phyloP scores from a whole-genome alignment of 1,140 invertebrate species.

The Sinonovacula constricta region DNA sequence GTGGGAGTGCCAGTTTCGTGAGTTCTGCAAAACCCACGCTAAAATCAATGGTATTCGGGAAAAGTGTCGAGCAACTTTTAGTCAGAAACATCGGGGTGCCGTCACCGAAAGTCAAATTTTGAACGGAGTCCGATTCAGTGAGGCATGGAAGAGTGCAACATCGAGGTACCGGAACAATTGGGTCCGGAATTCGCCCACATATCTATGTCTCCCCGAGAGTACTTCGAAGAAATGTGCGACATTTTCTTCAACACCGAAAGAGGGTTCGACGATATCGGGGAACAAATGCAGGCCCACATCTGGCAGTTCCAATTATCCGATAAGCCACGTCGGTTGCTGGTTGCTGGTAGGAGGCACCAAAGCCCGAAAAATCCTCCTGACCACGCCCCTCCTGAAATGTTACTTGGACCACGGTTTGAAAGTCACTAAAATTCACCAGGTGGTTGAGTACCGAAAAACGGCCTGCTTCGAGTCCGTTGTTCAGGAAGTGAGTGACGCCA shows the following conservation, averaged over 20 bases:
- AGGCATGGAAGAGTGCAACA: slow-evolving; percentile 53
- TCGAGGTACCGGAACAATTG: slow-evolving; percentile 31
- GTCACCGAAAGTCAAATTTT: slow-evolving; percentile 45
- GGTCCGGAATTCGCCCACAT: background rate
- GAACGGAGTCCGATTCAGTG: slow-evolving; percentile 7
- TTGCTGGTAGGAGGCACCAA: slow-evolving; percentile 38
- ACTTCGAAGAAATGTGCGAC: slow-evolving; percentile 27
- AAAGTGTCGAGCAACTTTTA: slow-evolving; percentile 1
- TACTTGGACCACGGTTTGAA: slow-evolving; percentile 46
- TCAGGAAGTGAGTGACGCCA: too few species aligned
- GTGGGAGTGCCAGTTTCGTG: slow-evolving; percentile 38
- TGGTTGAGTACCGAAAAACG: too few species aligned
- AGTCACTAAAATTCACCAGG: too few species aligned
- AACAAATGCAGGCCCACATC: slow-evolving; percentile 38
- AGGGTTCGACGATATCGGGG: slow-evolving; percentile 26
- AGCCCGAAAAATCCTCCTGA: slow-evolving; percentile 32
- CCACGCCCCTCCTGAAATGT: slow-evolving; percentile 42
- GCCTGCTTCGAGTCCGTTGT: slow-evolving; percentile 31
- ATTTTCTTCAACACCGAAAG: slow-evolving; percentile 41
- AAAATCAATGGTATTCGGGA: background rate
- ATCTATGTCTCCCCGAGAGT: background rate
- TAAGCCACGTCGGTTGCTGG: slow-evolving; percentile 26
- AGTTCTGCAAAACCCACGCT: background rate
- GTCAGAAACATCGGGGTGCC: slow-evolving; percentile 6
- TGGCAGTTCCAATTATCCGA: slow-evolving; percentile 6